phyloP scores from a whole-genome alignment of 2,113 vertebrate species.

The Ciconia maguari region DNA sequence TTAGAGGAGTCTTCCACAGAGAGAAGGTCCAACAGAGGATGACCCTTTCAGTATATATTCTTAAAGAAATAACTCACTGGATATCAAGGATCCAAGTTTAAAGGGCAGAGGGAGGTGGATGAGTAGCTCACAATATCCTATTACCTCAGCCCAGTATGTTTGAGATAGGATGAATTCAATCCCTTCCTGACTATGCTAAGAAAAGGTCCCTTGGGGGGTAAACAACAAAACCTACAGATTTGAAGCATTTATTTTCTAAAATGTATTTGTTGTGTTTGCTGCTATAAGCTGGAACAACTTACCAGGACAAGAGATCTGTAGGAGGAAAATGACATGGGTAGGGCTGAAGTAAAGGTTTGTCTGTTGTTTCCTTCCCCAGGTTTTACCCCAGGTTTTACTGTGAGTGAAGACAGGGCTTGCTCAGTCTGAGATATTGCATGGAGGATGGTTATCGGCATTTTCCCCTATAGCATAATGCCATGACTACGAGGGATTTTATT shows the following conservation, averaged over 20 bases:
- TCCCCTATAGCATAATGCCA: background rate
- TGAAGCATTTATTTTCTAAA: background rate
- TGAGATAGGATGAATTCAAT: background rate
- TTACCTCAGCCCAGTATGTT: background rate
- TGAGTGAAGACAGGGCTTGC: background rate
- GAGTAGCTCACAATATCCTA: background rate
- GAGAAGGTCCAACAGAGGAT: background rate
- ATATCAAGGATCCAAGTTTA: background rate
- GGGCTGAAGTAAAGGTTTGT: background rate
- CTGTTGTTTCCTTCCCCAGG: background rate
- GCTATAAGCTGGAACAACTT: background rate
- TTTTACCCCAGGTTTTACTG: background rate
- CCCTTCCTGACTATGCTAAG: background rate
- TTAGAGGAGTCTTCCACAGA: background rate
- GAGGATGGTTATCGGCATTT: background rate
- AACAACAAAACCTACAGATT: background rate
- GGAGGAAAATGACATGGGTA: background rate
- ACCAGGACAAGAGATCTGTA: background rate
- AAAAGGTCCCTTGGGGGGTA: background rate
- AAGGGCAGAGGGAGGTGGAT: background rate
- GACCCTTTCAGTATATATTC: background rate
- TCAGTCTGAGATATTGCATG: background rate
- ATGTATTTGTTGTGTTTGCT: background rate
- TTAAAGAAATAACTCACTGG: background rate
- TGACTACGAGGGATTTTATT: fast-evolving